Base-by-base conservation (phyloP, 1,140 invertebrate species). In the Halotydeus destructor region DNA sequence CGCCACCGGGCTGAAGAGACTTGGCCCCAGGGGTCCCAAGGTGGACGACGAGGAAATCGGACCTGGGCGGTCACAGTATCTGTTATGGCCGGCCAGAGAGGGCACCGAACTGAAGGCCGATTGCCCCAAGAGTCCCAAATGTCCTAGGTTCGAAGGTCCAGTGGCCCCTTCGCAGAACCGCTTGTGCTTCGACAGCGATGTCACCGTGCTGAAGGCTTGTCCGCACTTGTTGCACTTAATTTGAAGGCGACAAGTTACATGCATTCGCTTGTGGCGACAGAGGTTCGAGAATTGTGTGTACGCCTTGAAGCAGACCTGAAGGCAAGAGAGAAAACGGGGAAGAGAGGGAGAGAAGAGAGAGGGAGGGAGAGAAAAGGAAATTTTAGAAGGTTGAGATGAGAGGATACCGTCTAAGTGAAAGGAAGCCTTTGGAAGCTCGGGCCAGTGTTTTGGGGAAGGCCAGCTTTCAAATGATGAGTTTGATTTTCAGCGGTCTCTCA, bases 221-320 rank as follows among this genome's bases (percentile, higher is more conserved):
- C 75, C 74, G 58, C 88, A 96, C 68, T 88, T 86, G 50, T 69
- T 70, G 62, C 88, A 94, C 63, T 86, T 83, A 48, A 83, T 79
- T 57, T 80, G 71, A 61, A 75, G 75, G 50, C 81, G 74, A 50
- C 65, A 67, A 54, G 81, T 77, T 12, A 76, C 76, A 63, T 99
- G 94, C 84, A 97, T 96, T 46, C 93, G 81, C 57, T 93, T 96
- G 64, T 99, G 94, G 16, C 94, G 76, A 57, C 94, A 99, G 50
- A 99, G 67, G 60, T 99, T 99, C 11, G 91, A 97, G 60, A 99
- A 99, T 64, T 99, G 94, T 0, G 94, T 99, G 65, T 99, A 99
- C 1, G 88, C 75, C 71, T 85, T 78, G 44, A 75, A 73, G 59
- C 63, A 67, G 5, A 53, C 48, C n/a, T n/a, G n/a, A n/a, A n/a